Conservation (phyloP, 2,888 invertebrate species). For the Leptinotarsa tumamoca region DNA sequence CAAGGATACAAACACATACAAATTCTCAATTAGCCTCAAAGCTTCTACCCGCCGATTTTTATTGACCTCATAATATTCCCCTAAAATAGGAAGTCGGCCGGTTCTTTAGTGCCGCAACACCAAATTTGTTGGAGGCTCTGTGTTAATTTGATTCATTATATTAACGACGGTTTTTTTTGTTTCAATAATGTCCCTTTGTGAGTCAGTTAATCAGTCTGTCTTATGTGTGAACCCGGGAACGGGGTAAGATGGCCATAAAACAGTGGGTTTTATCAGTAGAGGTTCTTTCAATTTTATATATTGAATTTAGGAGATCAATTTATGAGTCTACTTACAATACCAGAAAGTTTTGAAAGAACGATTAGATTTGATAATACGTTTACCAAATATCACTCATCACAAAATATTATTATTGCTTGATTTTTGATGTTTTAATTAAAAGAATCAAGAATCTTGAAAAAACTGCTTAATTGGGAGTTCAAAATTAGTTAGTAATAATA, state of each 20-base stretch:
- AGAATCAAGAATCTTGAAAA: too few species aligned
- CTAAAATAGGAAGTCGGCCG: slow-evolving; percentile 41
- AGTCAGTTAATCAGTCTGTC: background rate
- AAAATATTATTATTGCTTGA: too few species aligned
- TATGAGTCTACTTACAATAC: too few species aligned
- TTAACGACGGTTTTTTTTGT: slow-evolving; percentile 23
- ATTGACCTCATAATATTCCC: slow-evolving; percentile 43
- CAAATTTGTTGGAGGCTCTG: slow-evolving; percentile 30
- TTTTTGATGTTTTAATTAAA: too few species aligned
- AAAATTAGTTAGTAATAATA: too few species aligned
- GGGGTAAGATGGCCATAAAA: background rate
- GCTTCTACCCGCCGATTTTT: slow-evolving; percentile 47
- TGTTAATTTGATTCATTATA: slow-evolving; percentile 32
- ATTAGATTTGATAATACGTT: too few species aligned
- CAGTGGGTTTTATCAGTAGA: too few species aligned
- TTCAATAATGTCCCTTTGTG: slow-evolving; percentile 10
- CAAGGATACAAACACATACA: slow-evolving; percentile 64
- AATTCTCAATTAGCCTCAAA: slow-evolving; percentile 64
- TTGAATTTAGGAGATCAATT: too few species aligned
- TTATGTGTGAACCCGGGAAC: background rate
- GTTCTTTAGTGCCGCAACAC: slow-evolving; percentile 31
- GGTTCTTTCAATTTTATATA: too few species aligned
- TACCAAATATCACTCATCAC: too few species aligned
- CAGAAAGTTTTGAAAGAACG: too few species aligned
- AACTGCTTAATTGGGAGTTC: too few species aligned